Conservation (phyloP, 2,888 invertebrate species). For the Acanthopleura granulata region DNA sequence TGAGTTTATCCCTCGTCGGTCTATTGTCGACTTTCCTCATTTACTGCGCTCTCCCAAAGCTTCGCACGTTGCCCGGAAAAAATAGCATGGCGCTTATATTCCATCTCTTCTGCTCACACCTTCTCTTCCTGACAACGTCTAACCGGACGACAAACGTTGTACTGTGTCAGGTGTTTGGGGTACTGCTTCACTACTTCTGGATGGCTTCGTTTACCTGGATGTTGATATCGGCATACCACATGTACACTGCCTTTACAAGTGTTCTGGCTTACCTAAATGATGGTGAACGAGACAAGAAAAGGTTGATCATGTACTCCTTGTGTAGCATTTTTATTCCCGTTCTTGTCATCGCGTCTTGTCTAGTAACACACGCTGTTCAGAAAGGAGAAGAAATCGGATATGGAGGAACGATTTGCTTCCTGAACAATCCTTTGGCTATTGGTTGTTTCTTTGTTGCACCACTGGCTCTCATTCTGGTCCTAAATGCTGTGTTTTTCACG, state of each 20-base stretch:
- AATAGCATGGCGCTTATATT: constrained; percentile 4
- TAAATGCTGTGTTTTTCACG: constrained; percentile 20
- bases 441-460: constrained; percentile 22
- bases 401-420: constrained; percentile 23
- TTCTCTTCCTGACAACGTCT: not conserved
- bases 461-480: constrained; percentile 14
- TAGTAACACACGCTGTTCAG: not conserved
- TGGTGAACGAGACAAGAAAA: not conserved
- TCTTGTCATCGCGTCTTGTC: not conserved
- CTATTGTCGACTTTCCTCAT: constrained; percentile 11
- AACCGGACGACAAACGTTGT: not conserved
- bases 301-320: not conserved
- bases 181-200: constrained; percentile 19
- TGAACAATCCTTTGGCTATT: constrained; percentile 9
- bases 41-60: not conserved
- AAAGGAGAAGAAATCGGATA: constrained; percentile 20
- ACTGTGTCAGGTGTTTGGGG: constrained; percentile 3
- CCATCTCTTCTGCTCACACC: not conserved
- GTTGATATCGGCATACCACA: constrained; percentile 2
- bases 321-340: not conserved
- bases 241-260: constrained; percentile 14
- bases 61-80: constrained; percentile 10
- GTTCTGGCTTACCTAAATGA: not conserved
- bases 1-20: not conserved
- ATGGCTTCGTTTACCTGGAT: constrained; percentile 17